Base-by-base conservation (phyloP, 2,113 vertebrate genomes). In the Alces alces region DNA sequence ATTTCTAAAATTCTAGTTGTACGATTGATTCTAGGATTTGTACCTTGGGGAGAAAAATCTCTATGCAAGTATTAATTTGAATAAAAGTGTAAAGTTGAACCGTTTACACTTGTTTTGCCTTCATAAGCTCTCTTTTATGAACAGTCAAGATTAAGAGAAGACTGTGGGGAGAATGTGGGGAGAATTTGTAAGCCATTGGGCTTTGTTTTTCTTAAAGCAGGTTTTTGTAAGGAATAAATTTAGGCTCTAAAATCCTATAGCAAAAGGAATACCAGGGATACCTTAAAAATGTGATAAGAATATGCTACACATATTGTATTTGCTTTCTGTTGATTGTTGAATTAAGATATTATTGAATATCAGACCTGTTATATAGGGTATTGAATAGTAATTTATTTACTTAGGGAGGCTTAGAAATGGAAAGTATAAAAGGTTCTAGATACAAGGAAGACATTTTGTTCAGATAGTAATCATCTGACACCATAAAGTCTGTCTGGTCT, bases 1-100 rank as follows among this genome's bases (percentile, higher is more conserved):
- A 89, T 93, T 93, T 97, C 16, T 85, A 57, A 94, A 15, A 89
- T 94, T 96, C 7, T 9, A 93, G 25, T 76, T 89, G 2, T 96
- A 2, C 86, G 36, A 86, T 64, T 94, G 54, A 86, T 76, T 92
- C 15, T 87, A 88, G 50, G 6, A 60, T 96, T 28, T 86, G 1
- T 86, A 58, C 15, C 2, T 66, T 90, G 50, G 30, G 45, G 5
- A 86, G 70, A 92, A 87, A 91, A 91, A 13, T 54, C 50, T 92
- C 30, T 94, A 0, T 89, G 28, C 78, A 93, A 95, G 78, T 93
- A 82, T 50, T 80, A n/a, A 36, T 93, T 97, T 93, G 60, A 86
- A 21, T 96, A 83, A 95, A 90, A 57, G 3, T 88, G 0, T 85
- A 70, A 79, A 89, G 13, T 86, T 89, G 55, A 78, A 30, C 50